These are phyloP conservation scores for Dynastes hyllus DNA, from an alignment of 2,888 invertebrate species.

Conservation along the genomic window DNA sequence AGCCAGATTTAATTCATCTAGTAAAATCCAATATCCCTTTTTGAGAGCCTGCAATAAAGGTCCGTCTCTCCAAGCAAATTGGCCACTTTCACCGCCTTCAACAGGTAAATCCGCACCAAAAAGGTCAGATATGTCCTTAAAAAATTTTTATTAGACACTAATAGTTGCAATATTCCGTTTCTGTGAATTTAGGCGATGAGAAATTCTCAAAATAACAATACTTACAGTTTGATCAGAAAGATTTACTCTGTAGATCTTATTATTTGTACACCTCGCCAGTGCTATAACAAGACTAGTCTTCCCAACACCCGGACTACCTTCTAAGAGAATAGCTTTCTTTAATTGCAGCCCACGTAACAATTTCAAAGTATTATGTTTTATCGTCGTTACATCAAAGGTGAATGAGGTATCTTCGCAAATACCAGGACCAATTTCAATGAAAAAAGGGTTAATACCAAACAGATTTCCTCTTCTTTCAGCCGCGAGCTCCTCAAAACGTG, in stretches of 20 bases:
- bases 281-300: conserved; percentile 97
- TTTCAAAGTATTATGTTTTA: conserved; percentile 86
- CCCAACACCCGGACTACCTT: conserved; percentile 98
- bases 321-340: conserved; percentile 93
- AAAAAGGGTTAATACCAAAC: conserved; percentile 89
- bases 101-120: conserved; percentile 98
- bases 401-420: conserved; percentile 72
- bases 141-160: conserved; percentile 53
- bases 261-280: conserved; percentile 88
- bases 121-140: conserved; percentile 93
- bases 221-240: conserved; percentile 97
- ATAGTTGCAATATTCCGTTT: no score
- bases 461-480: conserved; percentile 67
- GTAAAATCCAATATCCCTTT: conserved; percentile 94
- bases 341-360: conserved; percentile 92
- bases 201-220: conserved; percentile 54
- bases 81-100: conserved; percentile 88
- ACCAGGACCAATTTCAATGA: conserved; percentile 74
- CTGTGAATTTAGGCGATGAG: no score
- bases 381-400: conserved; percentile 85
- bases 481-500: conserved; percentile 44
- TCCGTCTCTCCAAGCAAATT: conserved; percentile 97
- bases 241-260: conserved; percentile 93
- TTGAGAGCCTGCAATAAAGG: conserved; percentile 94
- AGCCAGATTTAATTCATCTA: conserved; percentile 98